Evolutionary conservation across 1,140 invertebrate genomes (phyloP).

Genomic region (Drosophila simulans): DNA sequence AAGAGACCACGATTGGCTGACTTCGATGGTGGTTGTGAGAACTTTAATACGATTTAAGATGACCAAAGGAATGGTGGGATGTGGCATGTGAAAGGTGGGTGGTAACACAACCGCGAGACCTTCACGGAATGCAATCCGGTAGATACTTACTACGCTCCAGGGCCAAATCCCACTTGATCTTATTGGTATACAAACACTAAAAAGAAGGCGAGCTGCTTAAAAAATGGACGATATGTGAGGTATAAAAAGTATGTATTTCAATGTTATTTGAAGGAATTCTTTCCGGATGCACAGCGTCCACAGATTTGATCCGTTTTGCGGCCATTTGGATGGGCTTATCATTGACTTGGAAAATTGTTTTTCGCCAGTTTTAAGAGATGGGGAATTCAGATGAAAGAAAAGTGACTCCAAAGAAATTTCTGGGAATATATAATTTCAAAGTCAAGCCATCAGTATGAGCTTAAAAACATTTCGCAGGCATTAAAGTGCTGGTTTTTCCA

Average conservation of each 20-base stretch:
- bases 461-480: neutral
- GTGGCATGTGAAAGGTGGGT: neutral
- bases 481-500: too few relatives aligned
- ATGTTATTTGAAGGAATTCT: neutral
- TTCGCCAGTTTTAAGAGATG: neutral
- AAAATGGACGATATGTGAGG: neutral
- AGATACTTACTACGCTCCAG: conserved; percentile 9
- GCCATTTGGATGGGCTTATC: neutral
- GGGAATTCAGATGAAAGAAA: neutral
- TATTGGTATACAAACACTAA: conserved; percentile 15
- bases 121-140: conserved; percentile 31
- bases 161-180: conserved; percentile 33
- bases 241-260: conserved; percentile 1
- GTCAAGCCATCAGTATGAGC: neutral
- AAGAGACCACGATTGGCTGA: conserved; percentile 32
- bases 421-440: neutral
- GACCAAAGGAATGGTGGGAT: conserved; percentile 5
- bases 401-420: neutral
- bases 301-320: conserved; percentile 1
- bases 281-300: neutral
- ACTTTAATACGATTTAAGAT: conserved; percentile 44
- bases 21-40: conserved; percentile 19
- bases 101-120: conserved; percentile 24
- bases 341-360: conserved; percentile 13
- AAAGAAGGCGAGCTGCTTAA: neutral